Evolutionary conservation across 2,888 invertebrate genomes (phyloP).

Genomic region (Stenoptilia bipunctidactyla): DNA sequence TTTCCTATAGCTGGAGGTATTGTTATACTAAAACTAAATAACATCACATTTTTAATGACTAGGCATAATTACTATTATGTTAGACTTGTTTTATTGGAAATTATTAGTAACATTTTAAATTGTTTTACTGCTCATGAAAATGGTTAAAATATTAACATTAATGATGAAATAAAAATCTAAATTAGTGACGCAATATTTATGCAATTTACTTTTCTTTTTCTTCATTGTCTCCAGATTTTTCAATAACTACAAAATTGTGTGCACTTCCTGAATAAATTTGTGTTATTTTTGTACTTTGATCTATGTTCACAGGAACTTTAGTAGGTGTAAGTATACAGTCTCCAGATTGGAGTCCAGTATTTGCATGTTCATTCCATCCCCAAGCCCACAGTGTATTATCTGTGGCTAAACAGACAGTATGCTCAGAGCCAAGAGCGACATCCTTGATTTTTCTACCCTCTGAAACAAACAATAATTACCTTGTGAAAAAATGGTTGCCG

Average conservation of each 20-base stretch:
- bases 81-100: too few species aligned
- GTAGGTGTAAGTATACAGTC: conserved; percentile 38
- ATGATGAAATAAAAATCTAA: too few species aligned
- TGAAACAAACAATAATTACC: conserved; percentile 39
- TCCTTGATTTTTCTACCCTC: conserved; percentile 59
- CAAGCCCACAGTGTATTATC: conserved; percentile 79
- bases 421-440: conserved; percentile 82
- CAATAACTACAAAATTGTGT: conserved; percentile 45
- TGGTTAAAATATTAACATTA: too few species aligned
- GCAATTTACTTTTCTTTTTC: too few species aligned
- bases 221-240: background rate
- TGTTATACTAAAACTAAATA: too few species aligned
- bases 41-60: too few species aligned
- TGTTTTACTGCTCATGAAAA: too few species aligned
- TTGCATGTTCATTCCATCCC: conserved; percentile 94
- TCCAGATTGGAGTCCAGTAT: conserved; percentile 76
- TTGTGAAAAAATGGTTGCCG: too few species aligned
- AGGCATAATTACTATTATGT: background rate
- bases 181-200: too few species aligned
- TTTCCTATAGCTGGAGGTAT: too few species aligned
- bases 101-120: too few species aligned
- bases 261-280: conserved; percentile 55
- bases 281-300: conserved; percentile 23
- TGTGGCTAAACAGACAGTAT: conserved; percentile 77
- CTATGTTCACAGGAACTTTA: conserved; percentile 30